Evolutionary conservation across 1,140 invertebrate genomes (phyloP), one percentile per base, ranked within the genome.

Genomic region (Bombus cullumanus): DNA sequence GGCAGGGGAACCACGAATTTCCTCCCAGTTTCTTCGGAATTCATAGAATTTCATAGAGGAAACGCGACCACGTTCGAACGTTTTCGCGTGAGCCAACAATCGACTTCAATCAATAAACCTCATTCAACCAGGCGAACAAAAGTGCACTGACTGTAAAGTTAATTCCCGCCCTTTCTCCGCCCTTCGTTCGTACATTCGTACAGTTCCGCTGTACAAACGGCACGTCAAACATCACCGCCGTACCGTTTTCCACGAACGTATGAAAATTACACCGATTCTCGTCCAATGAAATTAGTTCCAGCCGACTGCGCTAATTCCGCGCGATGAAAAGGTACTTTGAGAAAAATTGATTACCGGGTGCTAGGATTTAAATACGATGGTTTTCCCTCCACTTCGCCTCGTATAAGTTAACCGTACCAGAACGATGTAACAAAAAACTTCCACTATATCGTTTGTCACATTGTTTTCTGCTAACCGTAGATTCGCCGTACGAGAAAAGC

Each of bases 51-150:
- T 81, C 79, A 81, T 68, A 75, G 79, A 41, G 71, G 83, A 31
- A 62, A 72, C 68, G 53, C n/a, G 69, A 15, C 66, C 64, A 41
- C 53, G 73, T 31, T 57, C 66, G 66, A 83, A 75, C 66, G 59
- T 66, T 88, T 22, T 57, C 77, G 81, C 39, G 83, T 43, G 77
- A 75, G 72, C 79, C 66, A 78, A 89, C 82, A 66, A 86, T 73
- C 73, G 73, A 34, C 62, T 80, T 80, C 83, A 57, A 89, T 76
- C 83, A 57, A 89, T 88, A 88, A 88, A 81, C 77, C 77, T 85
- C 83, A 69, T 88, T 83, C 64, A 89, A 80, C 76, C 62, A 39
- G 62, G 79, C 86, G 86, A 83, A 88, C 87, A 80, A 89, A 89
- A 75, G 74, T 78, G 83, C 73, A 85, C 39, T 39, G 88, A 85